phyloP scores from a whole-genome alignment of 2,113 vertebrate species.

The Pollachius pollachius region DNA sequence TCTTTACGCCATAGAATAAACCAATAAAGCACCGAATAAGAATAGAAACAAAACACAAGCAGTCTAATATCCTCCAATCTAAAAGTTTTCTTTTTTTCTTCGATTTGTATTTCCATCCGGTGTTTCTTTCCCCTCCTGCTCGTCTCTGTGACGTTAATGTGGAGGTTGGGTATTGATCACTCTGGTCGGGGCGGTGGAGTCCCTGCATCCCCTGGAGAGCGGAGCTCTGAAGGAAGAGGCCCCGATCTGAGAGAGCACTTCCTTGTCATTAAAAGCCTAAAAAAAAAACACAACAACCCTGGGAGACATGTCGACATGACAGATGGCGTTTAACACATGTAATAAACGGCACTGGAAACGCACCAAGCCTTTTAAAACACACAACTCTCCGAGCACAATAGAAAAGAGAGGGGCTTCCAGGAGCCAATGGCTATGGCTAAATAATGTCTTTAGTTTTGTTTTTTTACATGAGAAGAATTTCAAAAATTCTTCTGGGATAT shows the following conservation, averaged over 20 bases:
- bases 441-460: conserved; percentile 19
- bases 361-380: conserved; percentile 40
- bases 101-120: background rate
- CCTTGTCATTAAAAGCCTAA: conserved; percentile 68
- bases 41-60: too few species aligned
- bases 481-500: background rate
- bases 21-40: background rate
- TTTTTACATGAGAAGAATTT: conserved; percentile 22
- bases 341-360: conserved; percentile 59
- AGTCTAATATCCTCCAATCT: background rate
- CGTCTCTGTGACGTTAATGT: conserved; percentile 47
- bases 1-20: background rate
- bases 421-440: conserved; percentile 21
- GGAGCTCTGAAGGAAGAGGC: conserved; percentile 52
- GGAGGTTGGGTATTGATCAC: conserved; percentile 68
- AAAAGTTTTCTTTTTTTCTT: background rate
- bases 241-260: conserved; percentile 65
- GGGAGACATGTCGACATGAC: conserved; percentile 64
- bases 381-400: conserved; percentile 7
- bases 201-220: conserved; percentile 55
- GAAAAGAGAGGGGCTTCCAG: conserved; percentile 12
- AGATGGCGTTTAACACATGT: conserved; percentile 69
- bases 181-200: conserved; percentile 47
- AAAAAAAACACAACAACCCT: conserved; percentile 20
- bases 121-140: background rate